Conservation (phyloP, 2,113 vertebrate genomes). For the Zosterops borbonicus region DNA sequence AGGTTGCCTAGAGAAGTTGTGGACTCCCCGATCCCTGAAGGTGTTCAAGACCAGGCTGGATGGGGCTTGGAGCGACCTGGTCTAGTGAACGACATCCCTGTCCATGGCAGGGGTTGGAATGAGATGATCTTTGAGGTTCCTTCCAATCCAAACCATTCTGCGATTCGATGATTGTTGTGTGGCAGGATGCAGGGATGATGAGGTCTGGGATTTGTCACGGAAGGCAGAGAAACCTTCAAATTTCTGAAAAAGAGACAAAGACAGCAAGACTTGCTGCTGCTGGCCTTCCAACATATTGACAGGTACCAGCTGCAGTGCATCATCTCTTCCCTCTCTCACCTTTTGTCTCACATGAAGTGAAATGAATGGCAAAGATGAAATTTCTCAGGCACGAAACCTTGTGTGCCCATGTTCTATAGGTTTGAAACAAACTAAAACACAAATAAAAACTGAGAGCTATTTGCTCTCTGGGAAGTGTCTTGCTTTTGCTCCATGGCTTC, state of each 20-base stretch:
- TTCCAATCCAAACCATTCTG: neutral
- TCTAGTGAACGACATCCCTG: neutral
- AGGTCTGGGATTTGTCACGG: neutral
- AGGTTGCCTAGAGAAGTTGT: neutral
- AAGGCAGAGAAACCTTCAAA: neutral
- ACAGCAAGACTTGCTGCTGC: neutral
- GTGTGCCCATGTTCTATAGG: neutral
- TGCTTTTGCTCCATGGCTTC: neutral
- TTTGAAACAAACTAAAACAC: neutral
- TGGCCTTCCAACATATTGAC: neutral
- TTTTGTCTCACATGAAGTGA: neutral
- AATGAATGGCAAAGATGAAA: neutral
- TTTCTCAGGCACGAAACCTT: neutral
- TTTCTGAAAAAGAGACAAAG: neutral
- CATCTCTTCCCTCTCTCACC: neutral
- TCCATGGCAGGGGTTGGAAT: neutral
- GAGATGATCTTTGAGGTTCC: neutral
- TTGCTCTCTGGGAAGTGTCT: neutral
- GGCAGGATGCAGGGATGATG: rapidly evolving
- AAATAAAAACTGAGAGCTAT: neutral
- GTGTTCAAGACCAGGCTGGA: neutral
- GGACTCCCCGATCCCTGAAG: neutral
- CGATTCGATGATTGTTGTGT: neutral
- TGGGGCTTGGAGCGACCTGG: neutral
- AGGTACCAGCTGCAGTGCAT: neutral